phyloP scores from a whole-genome alignment of 1,140 invertebrate genomes.

The Anoplolepis gracilipes region DNA sequence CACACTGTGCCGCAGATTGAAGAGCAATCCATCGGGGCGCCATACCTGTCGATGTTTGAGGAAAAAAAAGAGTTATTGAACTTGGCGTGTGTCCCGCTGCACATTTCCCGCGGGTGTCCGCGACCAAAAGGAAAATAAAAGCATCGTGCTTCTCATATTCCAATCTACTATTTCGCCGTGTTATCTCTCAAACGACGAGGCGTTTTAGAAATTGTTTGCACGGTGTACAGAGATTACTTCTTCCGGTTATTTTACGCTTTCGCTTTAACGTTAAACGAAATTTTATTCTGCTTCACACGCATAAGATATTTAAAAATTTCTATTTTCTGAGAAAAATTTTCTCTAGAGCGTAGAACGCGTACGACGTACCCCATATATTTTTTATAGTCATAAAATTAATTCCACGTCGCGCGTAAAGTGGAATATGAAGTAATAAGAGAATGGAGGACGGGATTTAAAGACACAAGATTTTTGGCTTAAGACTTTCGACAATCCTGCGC shows the following conservation, averaged over 20 bases:
- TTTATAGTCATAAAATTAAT: conserved; percentile 23
- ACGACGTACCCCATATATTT: neutral
- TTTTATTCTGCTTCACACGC: neutral
- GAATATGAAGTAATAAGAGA: neutral
- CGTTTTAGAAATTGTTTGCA: neutral
- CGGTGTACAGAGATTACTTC: conserved; percentile 16
- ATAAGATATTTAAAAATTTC: neutral
- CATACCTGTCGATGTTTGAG: neutral
- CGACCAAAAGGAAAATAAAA: conserved; percentile 36
- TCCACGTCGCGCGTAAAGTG: neutral
- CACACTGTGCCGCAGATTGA: neutral
- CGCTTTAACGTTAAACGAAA: conserved; percentile 1
- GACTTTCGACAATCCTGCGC: conserved; percentile 66
- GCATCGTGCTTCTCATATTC: neutral
- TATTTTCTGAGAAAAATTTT: neutral
- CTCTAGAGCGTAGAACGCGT: neutral
- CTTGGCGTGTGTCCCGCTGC: neutral
- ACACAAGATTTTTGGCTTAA: conserved; percentile 70
- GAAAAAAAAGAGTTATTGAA: conserved; percentile 43
- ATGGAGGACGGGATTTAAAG: conserved; percentile 37
- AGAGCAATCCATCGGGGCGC: conserved; percentile 36
- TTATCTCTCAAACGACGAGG: neutral
- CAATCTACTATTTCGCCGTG: neutral
- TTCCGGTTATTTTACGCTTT: neutral
- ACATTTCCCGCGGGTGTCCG: conserved; percentile 18